These are phyloP conservation scores for Clitarchus hookeri DNA, from an alignment of 2,888 invertebrate genomes.

Conservation along the genomic window DNA sequence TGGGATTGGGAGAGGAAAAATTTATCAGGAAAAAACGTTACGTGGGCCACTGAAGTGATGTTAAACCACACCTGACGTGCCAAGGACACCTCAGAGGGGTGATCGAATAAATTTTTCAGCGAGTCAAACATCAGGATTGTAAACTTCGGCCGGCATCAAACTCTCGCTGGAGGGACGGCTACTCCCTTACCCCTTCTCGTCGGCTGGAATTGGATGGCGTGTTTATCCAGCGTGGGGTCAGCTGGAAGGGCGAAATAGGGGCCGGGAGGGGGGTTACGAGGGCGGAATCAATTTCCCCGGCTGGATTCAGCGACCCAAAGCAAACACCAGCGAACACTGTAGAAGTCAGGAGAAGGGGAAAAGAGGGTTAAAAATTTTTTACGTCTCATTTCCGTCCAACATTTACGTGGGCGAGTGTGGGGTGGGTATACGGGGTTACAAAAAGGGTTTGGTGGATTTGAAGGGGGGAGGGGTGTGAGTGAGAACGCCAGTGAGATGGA, in stretches of 20 bases:
- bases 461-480: not conserved
- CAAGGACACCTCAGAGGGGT: not conserved
- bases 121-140: conserved; percentile 14
- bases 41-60: not conserved
- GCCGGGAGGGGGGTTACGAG: not conserved
- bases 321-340: conserved; percentile 14
- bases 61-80: not conserved
- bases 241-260: not conserved
- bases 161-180: not conserved
- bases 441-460: too few relatives aligned
- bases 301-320: not conserved
- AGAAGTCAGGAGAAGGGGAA: not conserved
- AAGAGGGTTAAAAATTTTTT: not conserved
- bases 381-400: conserved; percentile 14
- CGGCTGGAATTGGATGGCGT: not conserved
- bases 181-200: not conserved
- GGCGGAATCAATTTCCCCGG: conserved; percentile 11
- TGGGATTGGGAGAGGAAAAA: too few relatives aligned
- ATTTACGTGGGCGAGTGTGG: not conserved
- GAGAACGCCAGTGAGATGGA: not conserved
- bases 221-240: not conserved
- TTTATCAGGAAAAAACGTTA: too few relatives aligned
- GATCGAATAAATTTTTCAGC: conserved; percentile 4
- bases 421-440: not conserved
- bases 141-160: not conserved